Evolutionary conservation across 30 jellyfish, hydroid and myxozoan species (phyloP).

Genomic region (Hydractinia echinata): DNA sequence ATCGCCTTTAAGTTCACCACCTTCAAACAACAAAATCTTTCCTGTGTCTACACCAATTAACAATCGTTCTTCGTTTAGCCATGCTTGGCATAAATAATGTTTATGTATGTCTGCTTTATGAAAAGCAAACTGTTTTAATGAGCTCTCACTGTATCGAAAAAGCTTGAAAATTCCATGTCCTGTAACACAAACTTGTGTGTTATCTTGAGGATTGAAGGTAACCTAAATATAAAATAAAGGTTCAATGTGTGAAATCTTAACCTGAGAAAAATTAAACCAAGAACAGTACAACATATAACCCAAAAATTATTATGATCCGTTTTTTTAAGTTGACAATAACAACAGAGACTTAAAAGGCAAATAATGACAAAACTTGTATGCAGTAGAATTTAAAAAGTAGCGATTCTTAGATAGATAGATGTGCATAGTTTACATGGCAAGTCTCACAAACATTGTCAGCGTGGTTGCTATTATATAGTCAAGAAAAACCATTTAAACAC

Average conservation of each 20-base stretch:
- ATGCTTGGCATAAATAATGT: slow-evolving; percentile 86
- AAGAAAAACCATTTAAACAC: no score
- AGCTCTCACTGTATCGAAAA: slow-evolving; percentile 86
- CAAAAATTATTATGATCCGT: no score
- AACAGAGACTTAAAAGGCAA: no score
- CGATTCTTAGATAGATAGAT: no score
- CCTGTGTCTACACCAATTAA: slow-evolving; percentile 89
- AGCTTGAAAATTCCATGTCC: slow-evolving; percentile 91
- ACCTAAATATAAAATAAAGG: slow-evolving; percentile 29
- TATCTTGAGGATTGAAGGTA: slow-evolving; percentile 90
- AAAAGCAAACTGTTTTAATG: slow-evolving; percentile 76
- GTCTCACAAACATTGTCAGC: no score
- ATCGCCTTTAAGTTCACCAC: slow-evolving; percentile 89
- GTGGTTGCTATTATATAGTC: no score
- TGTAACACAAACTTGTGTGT: slow-evolving; percentile 80
- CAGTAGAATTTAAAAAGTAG: no score
- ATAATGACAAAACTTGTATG: no score
- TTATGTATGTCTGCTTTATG: slow-evolving; percentile 75
- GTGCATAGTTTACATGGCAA: no score
- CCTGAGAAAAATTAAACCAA: not conserved
- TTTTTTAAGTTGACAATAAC: no score
- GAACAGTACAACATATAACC: not conserved
- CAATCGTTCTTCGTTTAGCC: slow-evolving; percentile 79
- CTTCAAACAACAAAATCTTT: slow-evolving; percentile 72
- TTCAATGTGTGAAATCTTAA: not conserved